These are phyloP conservation scores for Reinhardtius hippoglossoides DNA, from an alignment of 2,113 vertebrate species.

Conservation along the genomic window DNA sequence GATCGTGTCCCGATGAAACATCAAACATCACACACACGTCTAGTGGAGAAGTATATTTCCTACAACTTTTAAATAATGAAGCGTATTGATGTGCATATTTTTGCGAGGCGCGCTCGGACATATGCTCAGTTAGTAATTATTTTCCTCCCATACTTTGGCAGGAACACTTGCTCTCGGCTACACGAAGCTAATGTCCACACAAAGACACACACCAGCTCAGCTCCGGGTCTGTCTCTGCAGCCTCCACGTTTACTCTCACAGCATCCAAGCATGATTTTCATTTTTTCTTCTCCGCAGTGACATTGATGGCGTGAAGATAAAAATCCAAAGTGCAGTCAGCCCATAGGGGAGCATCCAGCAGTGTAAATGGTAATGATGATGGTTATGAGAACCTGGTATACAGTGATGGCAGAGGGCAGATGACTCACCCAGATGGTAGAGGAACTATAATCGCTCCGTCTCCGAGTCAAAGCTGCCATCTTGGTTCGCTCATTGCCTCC, in stretches of 20 bases:
- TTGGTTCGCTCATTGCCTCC: conserved; percentile 50
- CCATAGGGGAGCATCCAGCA: conserved; percentile 44
- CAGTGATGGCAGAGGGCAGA: conserved; percentile 48
- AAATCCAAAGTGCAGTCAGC: conserved; percentile 26
- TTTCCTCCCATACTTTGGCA: conserved; percentile 35
- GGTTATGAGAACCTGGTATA: conserved; percentile 49
- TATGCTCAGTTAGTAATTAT: conserved; percentile 55
- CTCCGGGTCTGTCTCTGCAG: not conserved
- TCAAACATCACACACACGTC: too few relatives aligned
- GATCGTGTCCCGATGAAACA: too few relatives aligned
- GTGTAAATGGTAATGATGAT: conserved; percentile 57
- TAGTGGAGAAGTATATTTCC: too few relatives aligned
- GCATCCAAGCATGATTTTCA: not conserved
- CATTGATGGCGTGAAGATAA: conserved; percentile 23
- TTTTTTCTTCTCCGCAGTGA: not conserved
- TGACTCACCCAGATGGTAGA: conserved; percentile 73
- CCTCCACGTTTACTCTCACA: conserved; percentile 16
- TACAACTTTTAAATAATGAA: not conserved
- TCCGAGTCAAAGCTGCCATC: conserved; percentile 60
- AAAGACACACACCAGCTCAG: conserved; percentile 18
- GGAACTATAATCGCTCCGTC: conserved; percentile 57
- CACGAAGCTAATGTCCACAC: conserved; percentile 15
- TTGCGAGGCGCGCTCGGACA: not conserved
- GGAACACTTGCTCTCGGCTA: conserved; percentile 4
- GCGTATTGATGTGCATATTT: not conserved